Conservation (phyloP, 2,888 invertebrate species). For the Archips xylosteana region DNA sequence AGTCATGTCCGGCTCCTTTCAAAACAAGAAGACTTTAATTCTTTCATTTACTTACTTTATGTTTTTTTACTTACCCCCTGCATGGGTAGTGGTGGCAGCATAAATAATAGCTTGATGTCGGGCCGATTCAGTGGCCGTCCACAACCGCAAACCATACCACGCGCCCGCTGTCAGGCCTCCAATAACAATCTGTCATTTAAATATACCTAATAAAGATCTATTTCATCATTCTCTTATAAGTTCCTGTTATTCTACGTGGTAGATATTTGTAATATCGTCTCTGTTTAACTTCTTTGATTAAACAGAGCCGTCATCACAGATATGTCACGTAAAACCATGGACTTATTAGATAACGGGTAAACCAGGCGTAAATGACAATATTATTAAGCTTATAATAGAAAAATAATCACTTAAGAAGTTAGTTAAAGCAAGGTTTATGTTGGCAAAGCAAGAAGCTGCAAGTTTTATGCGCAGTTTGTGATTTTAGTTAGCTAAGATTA, state of each 20-base stretch:
- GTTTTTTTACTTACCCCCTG: conserved; percentile 84
- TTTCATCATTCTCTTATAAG: neutral
- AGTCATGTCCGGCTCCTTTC: neutral
- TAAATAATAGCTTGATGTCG: conserved; percentile 88
- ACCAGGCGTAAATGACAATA: too few relatives aligned
- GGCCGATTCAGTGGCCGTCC: conserved; percentile 90
- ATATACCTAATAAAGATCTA: neutral
- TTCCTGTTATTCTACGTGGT: too few relatives aligned
- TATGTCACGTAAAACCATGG: too few relatives aligned
- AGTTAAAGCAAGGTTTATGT: too few relatives aligned
- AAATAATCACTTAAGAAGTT: too few relatives aligned
- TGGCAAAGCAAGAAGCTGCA: neutral
- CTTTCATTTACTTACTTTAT: too few relatives aligned
- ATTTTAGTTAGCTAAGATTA: neutral
- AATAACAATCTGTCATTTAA: conserved; percentile 71
- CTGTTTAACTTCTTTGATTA: too few relatives aligned
- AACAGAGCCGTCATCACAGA: too few relatives aligned
- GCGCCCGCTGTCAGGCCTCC: conserved; percentile 89
- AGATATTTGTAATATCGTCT: too few relatives aligned
- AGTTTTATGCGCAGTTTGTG: neutral
- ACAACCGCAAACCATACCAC: conserved; percentile 90
- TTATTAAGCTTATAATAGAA: too few relatives aligned
- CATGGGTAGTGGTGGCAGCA: conserved; percentile 90
- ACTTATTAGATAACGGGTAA: too few relatives aligned
- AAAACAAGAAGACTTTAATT: neutral